A percentile compares a stretch with the other conserved stretches of the same genome.
Evolutionary conservation across 2,797 vertebrate species (phyloP).

Genomic region (Eurystomus glaucurus): DNA sequence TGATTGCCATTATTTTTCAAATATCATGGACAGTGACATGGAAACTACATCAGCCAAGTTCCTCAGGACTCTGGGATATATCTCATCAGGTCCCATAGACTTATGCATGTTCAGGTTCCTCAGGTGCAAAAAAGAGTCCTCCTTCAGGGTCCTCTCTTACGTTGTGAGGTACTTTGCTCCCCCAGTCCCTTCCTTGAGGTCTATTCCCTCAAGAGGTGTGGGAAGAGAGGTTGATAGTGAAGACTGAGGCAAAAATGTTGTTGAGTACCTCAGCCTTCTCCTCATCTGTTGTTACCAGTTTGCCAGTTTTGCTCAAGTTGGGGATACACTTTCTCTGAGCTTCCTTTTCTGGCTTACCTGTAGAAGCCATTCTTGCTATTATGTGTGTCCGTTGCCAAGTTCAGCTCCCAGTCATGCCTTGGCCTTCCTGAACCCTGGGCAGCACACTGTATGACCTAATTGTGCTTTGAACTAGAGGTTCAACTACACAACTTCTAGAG

Average conservation of each 20-base stretch:
- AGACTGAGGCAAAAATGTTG: background rate
- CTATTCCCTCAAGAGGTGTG: background rate
- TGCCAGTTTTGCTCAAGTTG: background rate
- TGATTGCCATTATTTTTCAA: too few species aligned
- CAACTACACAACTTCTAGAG: background rate
- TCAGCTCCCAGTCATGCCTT: background rate
- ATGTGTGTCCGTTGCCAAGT: background rate
- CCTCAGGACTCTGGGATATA: background rate
- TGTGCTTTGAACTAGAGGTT: background rate
- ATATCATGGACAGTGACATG: background rate
- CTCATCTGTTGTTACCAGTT: background rate
- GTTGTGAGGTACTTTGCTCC: background rate
- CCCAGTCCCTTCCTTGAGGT: fast-evolving
- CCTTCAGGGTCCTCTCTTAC: background rate
- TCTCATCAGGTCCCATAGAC: background rate
- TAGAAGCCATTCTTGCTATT: background rate
- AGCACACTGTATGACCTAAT: background rate
- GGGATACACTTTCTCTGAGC: fast-evolving
- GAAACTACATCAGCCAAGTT: background rate
- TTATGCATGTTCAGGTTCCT: background rate
- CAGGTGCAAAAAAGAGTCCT: background rate
- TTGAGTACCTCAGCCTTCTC: background rate
- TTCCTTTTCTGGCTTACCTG: background rate
- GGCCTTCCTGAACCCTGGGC: background rate
- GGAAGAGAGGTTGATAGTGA: background rate